Evolutionary conservation across 2,888 invertebrate species (phyloP).

Genomic region (Xanthorhoe spadicearia): DNA sequence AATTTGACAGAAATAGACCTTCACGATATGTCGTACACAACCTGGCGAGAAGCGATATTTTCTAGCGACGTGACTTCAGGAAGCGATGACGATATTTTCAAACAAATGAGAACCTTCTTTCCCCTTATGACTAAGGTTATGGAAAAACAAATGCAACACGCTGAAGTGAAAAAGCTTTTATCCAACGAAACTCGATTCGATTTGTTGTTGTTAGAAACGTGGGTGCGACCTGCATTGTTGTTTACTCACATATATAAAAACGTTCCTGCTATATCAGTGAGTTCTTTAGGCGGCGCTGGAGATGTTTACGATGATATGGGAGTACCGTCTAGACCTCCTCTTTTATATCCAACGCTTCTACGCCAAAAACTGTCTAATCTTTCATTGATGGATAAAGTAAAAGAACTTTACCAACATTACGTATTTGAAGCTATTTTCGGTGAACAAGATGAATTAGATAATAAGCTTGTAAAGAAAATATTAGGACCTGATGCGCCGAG

Average conservation of each 20-base stretch:
- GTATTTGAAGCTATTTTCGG: conserved; percentile 19
- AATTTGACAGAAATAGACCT: conserved; percentile 69
- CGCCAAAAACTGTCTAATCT: conserved; percentile 29
- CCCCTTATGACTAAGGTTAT: conserved; percentile 25
- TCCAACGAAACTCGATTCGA: conserved; percentile 37
- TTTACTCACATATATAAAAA: conserved; percentile 42
- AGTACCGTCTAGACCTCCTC: conserved; percentile 21
- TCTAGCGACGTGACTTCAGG: conserved; percentile 19
- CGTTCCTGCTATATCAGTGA: conserved; percentile 42
- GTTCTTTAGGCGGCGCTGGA: conserved; percentile 33
- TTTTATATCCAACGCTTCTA: conserved; percentile 22
- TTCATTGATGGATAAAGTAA: conserved; percentile 32
- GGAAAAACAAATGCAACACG: conserved; percentile 31
- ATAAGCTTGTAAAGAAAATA: conserved; percentile 40
- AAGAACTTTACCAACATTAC: conserved; percentile 30
- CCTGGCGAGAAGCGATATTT: conserved; percentile 41
- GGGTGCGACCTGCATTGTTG: conserved; percentile 37
- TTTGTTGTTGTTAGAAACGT: conserved; percentile 44
- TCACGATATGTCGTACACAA: conserved; percentile 50
- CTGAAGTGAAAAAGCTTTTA: conserved; percentile 33
- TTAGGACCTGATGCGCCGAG: conserved; percentile 47
- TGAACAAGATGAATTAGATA: conserved; percentile 22
- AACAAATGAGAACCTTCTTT: conserved; percentile 23
- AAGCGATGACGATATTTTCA: conserved; percentile 13
- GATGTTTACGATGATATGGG: conserved; percentile 30